phyloP scores from a whole-genome alignment of 2,888 invertebrate species.

The Anodontia alba region DNA sequence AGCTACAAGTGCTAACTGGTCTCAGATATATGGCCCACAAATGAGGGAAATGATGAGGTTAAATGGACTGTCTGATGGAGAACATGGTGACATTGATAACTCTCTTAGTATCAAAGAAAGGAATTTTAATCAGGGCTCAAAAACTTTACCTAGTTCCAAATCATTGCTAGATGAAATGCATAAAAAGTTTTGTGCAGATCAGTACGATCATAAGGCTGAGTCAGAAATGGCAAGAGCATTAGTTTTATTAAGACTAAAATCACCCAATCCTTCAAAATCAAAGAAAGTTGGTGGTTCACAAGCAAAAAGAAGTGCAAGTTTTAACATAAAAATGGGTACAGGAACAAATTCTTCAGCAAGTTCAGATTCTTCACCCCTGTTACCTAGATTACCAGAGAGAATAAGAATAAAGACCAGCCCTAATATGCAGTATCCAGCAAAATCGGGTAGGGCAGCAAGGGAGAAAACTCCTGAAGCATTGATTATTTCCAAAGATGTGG shows the following conservation, averaged over 20 bases:
- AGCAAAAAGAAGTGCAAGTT: constrained; percentile 55
- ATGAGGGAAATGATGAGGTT: constrained; percentile 62
- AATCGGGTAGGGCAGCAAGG: constrained; percentile 44
- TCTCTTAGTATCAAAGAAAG: neutral
- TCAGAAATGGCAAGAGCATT: constrained; percentile 45
- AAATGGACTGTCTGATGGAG: constrained; percentile 29
- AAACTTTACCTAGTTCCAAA: constrained; percentile 62
- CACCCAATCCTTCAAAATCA: constrained; percentile 16
- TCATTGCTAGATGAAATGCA: constrained; percentile 79
- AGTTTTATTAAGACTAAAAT: constrained; percentile 52
- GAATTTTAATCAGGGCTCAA: constrained; percentile 39
- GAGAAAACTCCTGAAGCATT: constrained; percentile 57
- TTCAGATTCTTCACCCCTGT: constrained; percentile 38
- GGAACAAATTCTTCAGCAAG: constrained; percentile 33
- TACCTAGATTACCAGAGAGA: constrained; percentile 43
- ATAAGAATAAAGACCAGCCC: constrained; percentile 45
- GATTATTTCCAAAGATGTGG: constrained; percentile 4
- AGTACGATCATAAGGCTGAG: constrained; percentile 64
- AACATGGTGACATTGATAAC: neutral
- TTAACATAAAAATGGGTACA: constrained; percentile 55
- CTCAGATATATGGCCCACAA: constrained; percentile 63
- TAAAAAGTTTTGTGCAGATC: constrained; percentile 78
- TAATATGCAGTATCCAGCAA: constrained; percentile 48
- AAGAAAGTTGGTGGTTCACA: neutral
- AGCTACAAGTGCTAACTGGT: constrained; percentile 64